Evolutionary conservation across 1,140 invertebrate genomes (phyloP), one percentile per base, ranked within the genome.

Genomic region (Nephotettix cincticeps): DNA sequence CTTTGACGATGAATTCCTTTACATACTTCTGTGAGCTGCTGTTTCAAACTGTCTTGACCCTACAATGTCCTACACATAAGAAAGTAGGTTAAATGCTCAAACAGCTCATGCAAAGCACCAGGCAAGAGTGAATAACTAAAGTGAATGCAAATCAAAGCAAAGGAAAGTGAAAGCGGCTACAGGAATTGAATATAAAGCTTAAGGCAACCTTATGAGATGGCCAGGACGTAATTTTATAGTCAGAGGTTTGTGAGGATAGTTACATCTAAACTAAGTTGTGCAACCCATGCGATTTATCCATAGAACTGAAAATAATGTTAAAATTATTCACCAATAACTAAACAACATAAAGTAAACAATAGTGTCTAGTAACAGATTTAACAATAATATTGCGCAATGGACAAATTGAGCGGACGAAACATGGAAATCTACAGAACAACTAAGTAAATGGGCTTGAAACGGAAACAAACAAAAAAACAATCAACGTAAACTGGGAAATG

Each of bases 311-410:
- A 61, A 61, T 61, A 61, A 61, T 29, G 23, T 27, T 54, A 6
- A 54, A 54, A 54, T 54, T 54, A 54, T 75, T 67, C 56, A 74
- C 65, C 47, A 71, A 70, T 68, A 58, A 70, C 40, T 72, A 56
- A 23, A 30, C 17, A 71, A 63, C 25, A 36, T 21, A 21, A 56
- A 61, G 28, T 25, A 61, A 61, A 63, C 27, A 23, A 63, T 25
- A 43, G 30, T 36, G 36, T 19, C 29, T 65, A 65, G 36, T 9
- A 30, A 65, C 58, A 63, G 28, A 36, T 65, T 65, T 32, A 32
- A 67, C 56, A 61, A 61, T 61, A 61, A 61, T 27, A 29, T 61
- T 61, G 56, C 56, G 56, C 56, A 67, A 67, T 67, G 64, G 64
- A 67, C 64, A 43, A 43, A 67, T 67, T 45, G 66, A 68, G 56